Conservation (phyloP, 2,888 invertebrate genomes). For the Agrotis puta region DNA sequence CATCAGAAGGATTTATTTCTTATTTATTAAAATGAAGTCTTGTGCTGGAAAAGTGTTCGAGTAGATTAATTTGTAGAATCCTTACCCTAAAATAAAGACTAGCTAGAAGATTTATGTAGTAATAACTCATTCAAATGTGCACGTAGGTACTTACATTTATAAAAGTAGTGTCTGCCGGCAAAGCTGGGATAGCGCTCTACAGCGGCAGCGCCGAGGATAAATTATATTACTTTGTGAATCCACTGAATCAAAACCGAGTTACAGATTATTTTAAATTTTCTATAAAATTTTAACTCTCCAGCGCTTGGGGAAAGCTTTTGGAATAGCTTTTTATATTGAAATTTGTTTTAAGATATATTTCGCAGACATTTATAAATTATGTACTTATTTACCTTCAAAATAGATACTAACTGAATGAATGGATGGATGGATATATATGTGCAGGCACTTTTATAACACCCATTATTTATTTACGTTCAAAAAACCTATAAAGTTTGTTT, state of each 20-base stretch:
- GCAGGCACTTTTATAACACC: no score
- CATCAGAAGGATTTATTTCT: slow-evolving; percentile 33
- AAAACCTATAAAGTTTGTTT: slow-evolving; percentile 7
- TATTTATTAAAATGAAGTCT: slow-evolving; percentile 38
- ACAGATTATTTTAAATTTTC: slow-evolving; percentile 38
- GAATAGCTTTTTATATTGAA: not conserved
- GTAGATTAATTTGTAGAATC: slow-evolving; percentile 20
- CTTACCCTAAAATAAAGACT: slow-evolving; percentile 39
- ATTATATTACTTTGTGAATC: slow-evolving; percentile 46
- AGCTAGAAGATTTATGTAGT: slow-evolving; percentile 41
- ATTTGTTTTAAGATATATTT: not conserved
- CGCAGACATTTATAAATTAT: not conserved
- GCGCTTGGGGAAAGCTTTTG: not conserved
- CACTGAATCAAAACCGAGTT: slow-evolving; percentile 42
- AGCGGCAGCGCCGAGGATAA: slow-evolving; percentile 32
- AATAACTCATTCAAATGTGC: slow-evolving; percentile 57
- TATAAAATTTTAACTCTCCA: slow-evolving; percentile 11
- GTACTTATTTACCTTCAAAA: not conserved
- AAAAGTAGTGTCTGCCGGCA: slow-evolving; percentile 41
- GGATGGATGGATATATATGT: not conserved
- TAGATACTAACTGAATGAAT: not conserved
- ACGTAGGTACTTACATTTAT: slow-evolving; percentile 50
- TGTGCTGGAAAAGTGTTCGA: slow-evolving; percentile 22
- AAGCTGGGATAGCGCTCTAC: slow-evolving; percentile 34
- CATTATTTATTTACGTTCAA: not conserved